Base-by-base conservation (phyloP, 2,113 vertebrate species). In the Silurus meridionalis region DNA sequence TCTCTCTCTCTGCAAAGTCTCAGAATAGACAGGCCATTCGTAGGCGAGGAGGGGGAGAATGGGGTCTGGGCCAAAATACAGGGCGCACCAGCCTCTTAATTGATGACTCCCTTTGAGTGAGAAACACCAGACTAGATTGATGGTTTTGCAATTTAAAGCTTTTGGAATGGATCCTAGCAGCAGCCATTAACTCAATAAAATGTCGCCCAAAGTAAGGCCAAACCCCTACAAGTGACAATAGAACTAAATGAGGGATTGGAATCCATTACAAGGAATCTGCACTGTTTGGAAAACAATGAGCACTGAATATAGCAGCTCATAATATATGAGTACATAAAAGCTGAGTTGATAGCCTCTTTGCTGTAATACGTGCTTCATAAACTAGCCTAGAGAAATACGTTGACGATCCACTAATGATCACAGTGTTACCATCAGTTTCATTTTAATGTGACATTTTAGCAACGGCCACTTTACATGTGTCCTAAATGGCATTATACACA, bases 151-250 rank as follows among this genome's bases (percentile, higher is more conserved):
- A 90, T 92, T 90, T 87, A 85, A 25, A 71, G 81, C 75, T 75
- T 85, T 85, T 91, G 88, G 84, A 89, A 88, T 83, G 78, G 78
- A 83, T 91, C 92, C 90, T 90, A 91, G 91, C 92, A 92, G 92
- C 93, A 92, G 92, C 91, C 92, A 92, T 93, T 93, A 93, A 94
- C 91, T 94, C 93, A 92, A 94, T 92, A 90, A 94, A 92, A 93
- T 94, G 92, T 92, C 92, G 93, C 91, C 87, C 92, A 93, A 94
- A 94, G 93, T 92, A 93, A 93, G 92, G 91, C 91, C 94, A 92
- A 92, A 92, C 92, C 83, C 88, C 87, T 90, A 88, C 91, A 92
- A 91, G 92, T 91, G 86, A 93, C 90, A 86, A 79, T 69, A 83
- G 61, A 80, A 75, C 66, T 85, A 75, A 83, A 83, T 85, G 75